Evolutionary conservation across 2,888 invertebrate species (phyloP), one percentile per base, ranked within the genome.

Genomic region (Theodoxus fluviatilis): DNA sequence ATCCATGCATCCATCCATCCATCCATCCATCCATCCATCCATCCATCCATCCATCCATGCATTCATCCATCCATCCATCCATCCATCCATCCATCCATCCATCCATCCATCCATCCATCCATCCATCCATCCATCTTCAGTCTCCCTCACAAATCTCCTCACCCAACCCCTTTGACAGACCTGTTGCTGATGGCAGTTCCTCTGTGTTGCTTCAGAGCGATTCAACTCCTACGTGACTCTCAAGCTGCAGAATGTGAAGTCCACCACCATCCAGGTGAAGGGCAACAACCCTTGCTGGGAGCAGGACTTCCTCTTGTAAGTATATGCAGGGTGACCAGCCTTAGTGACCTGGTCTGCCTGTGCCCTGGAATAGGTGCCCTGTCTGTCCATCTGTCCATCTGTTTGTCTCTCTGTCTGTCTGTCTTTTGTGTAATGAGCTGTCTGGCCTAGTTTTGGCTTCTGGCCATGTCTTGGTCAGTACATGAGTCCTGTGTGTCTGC

Each of bases 241-340:
- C 84, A 98, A 97, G 89, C 92, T 98, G 80, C 96, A 97, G 90
- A 96, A 96, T 91, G 97, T 98, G 87, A 98, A 97, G 90, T 96
- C 96, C 76, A 96, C 97, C 79, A 98, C 97, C 85, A 94, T 96
- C 85, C 94, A 95, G 84, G 96, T 97, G 81, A 96, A 96, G 91
- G 98, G 98, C 86, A 92, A 93, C 87, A 93, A 93, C 89, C 98
- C 98, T 87, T 93, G 94, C 89, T 98, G 97, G 97, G 96, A 97
- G 89, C 96, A 97, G 90, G 97, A 98, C 90, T 98, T 97, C 91
- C 92, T 97, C 87, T 98, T 98, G 97, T 98, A 90, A 95, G 96
- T 94, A 76, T n/a, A 33, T n/a, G n/a, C n/a, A n/a, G n/a, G n/a
- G 22, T 38, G 1, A 40, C n/a, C 64, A 33, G 40, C 9, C 15